These are phyloP conservation scores for Drosophila sp. DNA, from an alignment of 1,140 invertebrate species.

Conservation along the genomic window DNA sequence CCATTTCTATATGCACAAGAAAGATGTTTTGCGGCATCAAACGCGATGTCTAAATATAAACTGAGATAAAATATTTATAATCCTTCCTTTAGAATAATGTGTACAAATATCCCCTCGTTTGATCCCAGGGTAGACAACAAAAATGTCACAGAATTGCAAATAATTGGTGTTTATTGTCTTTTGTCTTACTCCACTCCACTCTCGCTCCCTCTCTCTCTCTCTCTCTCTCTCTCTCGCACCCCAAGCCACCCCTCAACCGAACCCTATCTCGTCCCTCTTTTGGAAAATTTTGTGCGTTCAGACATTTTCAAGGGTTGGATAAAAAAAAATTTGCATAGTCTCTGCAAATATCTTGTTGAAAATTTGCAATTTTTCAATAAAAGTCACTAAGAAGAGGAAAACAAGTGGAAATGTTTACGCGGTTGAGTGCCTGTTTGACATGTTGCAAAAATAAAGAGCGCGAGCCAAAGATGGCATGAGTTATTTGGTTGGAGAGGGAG, in stretches of 20 bases:
- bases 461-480: neutral
- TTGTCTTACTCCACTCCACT: neutral
- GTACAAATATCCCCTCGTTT: constrained; percentile 2
- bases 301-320: constrained; percentile 9
- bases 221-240: neutral
- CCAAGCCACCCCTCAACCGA: neutral
- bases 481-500: too few species aligned
- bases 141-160: constrained; percentile 58
- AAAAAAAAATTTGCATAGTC: constrained; percentile 11
- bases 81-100: constrained; percentile 18
- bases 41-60: neutral
- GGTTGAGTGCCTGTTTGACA: constrained; percentile 38
- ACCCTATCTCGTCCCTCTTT: neutral
- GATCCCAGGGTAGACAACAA: neutral
- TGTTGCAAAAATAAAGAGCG: constrained; percentile 22
- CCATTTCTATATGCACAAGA: too few species aligned
- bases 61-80: neutral
- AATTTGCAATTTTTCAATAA: constrained; percentile 66
- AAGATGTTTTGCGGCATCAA: too few species aligned
- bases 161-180: constrained; percentile 46
- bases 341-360: constrained; percentile 21
- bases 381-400: constrained; percentile 56
- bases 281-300: constrained; percentile 19
- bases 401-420: constrained; percentile 56
- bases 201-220: neutral